Conservation (phyloP, 2,113 vertebrate genomes). For the Azemiops feae region DNA sequence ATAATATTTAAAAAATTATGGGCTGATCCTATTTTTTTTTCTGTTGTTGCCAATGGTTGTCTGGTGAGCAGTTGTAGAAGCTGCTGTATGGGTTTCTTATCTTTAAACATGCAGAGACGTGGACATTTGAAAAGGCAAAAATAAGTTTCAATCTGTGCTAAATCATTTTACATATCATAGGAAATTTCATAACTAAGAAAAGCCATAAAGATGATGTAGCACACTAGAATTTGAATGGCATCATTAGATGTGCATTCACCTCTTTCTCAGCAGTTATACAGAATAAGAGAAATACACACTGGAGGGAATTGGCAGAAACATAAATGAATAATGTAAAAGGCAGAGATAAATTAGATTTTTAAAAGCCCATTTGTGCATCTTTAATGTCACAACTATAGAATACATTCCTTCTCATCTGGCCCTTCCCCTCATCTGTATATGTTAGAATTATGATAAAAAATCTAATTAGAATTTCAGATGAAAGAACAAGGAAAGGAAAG, state of each 20-base stretch:
- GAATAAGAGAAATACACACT: not conserved
- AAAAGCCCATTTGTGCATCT: not conserved
- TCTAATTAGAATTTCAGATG: not conserved
- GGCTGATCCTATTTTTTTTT: not conserved
- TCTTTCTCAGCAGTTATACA: not conserved
- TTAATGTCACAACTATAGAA: not conserved
- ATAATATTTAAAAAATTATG: not conserved
- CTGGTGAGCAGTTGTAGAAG: not conserved
- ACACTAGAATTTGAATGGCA: not conserved
- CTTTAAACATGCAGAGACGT: not conserved
- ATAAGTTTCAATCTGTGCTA: not conserved
- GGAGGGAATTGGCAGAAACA: not conserved
- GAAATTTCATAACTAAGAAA: not conserved
- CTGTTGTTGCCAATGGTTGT: no score
- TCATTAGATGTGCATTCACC: not conserved
- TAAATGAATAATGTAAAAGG: not conserved
- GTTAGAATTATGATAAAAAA: not conserved
- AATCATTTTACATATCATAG: not conserved
- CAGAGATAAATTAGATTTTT: not conserved
- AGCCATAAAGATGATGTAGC: constrained; percentile 6
- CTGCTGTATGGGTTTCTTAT: not conserved
- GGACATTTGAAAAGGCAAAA: not conserved
- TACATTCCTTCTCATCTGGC: not conserved
- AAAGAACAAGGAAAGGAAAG: not conserved
- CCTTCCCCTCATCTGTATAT: not conserved